A percentile compares a stretch with the other conserved stretches of the same genome.
Conservation (phyloP, 2,888 invertebrate species). For the Halictus ligatus region DNA sequence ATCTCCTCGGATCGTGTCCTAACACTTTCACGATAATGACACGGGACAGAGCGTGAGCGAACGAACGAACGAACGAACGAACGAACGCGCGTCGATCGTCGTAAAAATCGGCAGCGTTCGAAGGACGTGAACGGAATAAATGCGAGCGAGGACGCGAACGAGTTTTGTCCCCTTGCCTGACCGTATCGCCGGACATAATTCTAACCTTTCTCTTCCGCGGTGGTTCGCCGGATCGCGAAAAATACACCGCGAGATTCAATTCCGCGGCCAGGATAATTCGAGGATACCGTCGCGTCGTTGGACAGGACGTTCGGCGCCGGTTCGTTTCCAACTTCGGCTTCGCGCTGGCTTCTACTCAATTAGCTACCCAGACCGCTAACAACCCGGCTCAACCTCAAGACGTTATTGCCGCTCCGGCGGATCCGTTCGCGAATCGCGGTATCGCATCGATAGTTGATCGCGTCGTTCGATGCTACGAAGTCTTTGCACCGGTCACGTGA, state of each 20-base stretch:
- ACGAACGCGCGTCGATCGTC: background rate
- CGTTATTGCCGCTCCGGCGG: slow-evolving; percentile 27
- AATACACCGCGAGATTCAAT: background rate
- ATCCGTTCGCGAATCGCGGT: slow-evolving; percentile 25
- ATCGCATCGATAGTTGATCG: background rate
- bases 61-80: background rate
- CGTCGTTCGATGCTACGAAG: background rate
- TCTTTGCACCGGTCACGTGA: background rate
- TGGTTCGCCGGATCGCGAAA: background rate
- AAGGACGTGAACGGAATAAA: slow-evolving; percentile 32
- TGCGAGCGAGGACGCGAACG: slow-evolving; percentile 30
- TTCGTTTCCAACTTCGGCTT: slow-evolving; percentile 45
- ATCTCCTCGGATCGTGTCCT: slow-evolving; percentile 38
- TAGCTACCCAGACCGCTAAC: slow-evolving; percentile 50
- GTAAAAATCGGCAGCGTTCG: slow-evolving; percentile 18
- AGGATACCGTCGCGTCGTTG: background rate
- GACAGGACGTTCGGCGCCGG: slow-evolving; percentile 24
- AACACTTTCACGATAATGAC: slow-evolving; percentile 56
- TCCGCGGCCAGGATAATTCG: background rate
- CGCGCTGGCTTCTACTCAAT: slow-evolving; percentile 62
- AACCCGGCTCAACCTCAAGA: slow-evolving; percentile 52
- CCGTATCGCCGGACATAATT: slow-evolving; percentile 43
- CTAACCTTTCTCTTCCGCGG: slow-evolving; percentile 42
- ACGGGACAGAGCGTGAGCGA: background rate
- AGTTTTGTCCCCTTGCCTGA: slow-evolving; percentile 34